These are phyloP conservation scores for Euborellia annulipes DNA, from an alignment of 1,140 invertebrate genomes.

Conservation along the genomic window DNA sequence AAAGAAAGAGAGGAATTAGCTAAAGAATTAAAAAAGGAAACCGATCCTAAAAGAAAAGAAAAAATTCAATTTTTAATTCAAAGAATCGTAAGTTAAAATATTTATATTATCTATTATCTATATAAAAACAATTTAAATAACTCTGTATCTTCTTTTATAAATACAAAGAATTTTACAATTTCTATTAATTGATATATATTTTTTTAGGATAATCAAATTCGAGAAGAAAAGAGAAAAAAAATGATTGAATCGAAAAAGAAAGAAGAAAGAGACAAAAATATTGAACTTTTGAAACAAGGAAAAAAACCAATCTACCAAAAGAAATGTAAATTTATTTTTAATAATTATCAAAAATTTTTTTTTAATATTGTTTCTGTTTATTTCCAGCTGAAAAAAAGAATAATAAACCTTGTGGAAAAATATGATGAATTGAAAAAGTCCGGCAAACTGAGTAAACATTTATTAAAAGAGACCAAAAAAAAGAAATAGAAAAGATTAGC, in stretches of 20 bases:
- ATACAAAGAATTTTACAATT: slow-evolving; percentile 2
- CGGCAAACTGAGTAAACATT: too few species aligned
- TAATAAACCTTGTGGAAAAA: too few species aligned
- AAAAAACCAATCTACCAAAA: slow-evolving; percentile 30
- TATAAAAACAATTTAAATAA: background rate
- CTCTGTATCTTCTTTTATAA: too few species aligned
- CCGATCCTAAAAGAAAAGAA: slow-evolving; percentile 41
- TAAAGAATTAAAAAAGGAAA: slow-evolving; percentile 38
- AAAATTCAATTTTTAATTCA: slow-evolving; percentile 56
- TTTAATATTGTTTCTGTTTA: too few species aligned
- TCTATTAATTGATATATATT: background rate
- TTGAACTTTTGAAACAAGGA: slow-evolving; percentile 26
- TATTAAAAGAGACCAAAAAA: too few species aligned
- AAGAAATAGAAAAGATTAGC: too few species aligned
- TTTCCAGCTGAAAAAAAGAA: too few species aligned
- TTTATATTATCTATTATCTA: background rate
- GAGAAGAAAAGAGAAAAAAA: slow-evolving; percentile 20
- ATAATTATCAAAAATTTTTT: too few species aligned
- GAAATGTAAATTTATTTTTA: slow-evolving; percentile 35
- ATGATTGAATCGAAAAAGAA: slow-evolving; percentile 19
- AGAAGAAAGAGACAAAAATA: slow-evolving; percentile 24
- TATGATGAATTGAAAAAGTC: too few species aligned
- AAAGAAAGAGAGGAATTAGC: slow-evolving; percentile 47
- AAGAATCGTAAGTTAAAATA: slow-evolving; percentile 34
- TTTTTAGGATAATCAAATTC: slow-evolving; percentile 25